A percentile compares a stretch with the other conserved stretches of the same genome.
These are phyloP conservation scores for Tiaroga cobitis DNA, from an alignment of 2,797 vertebrate species.

Conservation along the genomic window DNA sequence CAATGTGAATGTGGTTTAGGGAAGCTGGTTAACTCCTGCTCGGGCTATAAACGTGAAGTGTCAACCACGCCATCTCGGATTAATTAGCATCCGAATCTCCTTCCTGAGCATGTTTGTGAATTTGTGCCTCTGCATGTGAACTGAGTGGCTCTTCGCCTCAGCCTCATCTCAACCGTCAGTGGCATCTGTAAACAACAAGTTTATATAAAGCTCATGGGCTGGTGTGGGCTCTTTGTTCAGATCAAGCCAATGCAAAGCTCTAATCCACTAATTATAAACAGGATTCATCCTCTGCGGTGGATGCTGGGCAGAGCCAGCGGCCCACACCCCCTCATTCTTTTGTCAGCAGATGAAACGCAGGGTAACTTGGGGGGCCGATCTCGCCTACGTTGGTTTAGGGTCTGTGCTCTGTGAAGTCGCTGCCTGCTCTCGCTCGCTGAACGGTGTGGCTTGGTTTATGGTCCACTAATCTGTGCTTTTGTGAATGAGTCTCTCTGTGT, in stretches of 20 bases:
- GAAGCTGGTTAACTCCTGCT: conserved; percentile 14
- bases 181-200: conserved; percentile 41
- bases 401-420: background rate
- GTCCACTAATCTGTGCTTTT: conserved; percentile 22
- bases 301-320: conserved; percentile 5
- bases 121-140: background rate
- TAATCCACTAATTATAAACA: conserved; percentile 52
- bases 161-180: conserved; percentile 9
- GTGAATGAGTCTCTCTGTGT: conserved; percentile 27
- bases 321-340: conserved; percentile 20
- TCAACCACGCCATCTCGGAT: background rate
- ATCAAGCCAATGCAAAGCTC: conserved; percentile 29
- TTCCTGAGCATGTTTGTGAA: conserved; percentile 11
- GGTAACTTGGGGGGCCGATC: background rate
- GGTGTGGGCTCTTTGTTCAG: conserved; percentile 34
- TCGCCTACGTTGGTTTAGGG: background rate
- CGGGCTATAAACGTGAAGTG: background rate
- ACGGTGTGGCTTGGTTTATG: background rate
- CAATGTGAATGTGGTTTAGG: conserved; percentile 24
- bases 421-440: background rate
- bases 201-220: conserved; percentile 41
- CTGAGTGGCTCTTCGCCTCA: conserved; percentile 4
- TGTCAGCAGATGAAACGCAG: conserved; percentile 32
- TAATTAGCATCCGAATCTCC: conserved; percentile 23
- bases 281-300: conserved; percentile 33